phyloP scores from a whole-genome alignment of 2,113 vertebrate genomes.

The Xiphorhynchus elegans region DNA sequence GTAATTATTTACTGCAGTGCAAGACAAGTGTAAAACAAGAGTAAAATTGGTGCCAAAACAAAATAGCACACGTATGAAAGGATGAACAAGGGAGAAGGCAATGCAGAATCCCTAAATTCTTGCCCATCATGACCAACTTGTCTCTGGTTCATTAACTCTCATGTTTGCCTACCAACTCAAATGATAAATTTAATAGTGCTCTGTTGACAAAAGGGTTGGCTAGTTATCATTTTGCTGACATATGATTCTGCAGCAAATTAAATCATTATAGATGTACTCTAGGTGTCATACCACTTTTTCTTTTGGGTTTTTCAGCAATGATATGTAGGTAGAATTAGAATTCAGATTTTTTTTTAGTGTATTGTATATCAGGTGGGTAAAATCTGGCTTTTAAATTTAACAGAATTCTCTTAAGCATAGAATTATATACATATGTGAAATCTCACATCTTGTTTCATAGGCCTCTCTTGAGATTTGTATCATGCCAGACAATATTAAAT shows the following conservation, averaged over 20 bases:
- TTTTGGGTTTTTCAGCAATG: neutral
- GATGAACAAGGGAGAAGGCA: neutral
- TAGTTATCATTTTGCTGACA: slow-evolving; percentile 16
- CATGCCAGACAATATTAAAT: neutral
- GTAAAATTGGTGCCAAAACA: slow-evolving; percentile 7
- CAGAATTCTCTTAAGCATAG: neutral
- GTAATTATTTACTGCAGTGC: slow-evolving; percentile 24
- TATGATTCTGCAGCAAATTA: slow-evolving; percentile 14
- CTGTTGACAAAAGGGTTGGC: slow-evolving; percentile 35
- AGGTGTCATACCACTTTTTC: neutral
- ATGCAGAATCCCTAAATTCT: slow-evolving; percentile 16
- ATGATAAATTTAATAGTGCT: slow-evolving; percentile 33
- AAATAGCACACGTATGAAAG: neutral
- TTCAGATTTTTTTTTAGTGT: neutral
- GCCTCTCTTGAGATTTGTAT: neutral
- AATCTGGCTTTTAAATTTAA: neutral
- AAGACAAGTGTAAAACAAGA: slow-evolving; percentile 13
- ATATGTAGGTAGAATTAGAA: neutral
- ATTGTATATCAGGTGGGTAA: neutral
- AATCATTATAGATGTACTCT: neutral
- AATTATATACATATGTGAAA: neutral
- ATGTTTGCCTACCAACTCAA: slow-evolving; percentile 33
- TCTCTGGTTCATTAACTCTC: slow-evolving; percentile 51
- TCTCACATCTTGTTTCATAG: neutral
- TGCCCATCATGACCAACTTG: neutral